phyloP scores from a whole-genome alignment of 2,113 vertebrate species.

The Lynx canadensis region DNA sequence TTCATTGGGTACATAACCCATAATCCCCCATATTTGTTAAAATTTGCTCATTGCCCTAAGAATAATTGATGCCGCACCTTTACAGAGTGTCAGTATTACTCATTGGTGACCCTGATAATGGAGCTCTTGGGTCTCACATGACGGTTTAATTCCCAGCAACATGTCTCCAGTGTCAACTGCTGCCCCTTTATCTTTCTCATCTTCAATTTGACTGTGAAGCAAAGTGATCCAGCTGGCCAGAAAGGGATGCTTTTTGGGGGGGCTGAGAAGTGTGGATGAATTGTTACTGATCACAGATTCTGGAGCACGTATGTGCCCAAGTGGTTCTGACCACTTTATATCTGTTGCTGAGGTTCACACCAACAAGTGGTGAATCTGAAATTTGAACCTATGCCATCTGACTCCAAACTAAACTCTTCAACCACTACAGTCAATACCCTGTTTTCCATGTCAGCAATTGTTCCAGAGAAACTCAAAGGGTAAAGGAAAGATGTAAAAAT shows the following conservation, averaged over 20 bases:
- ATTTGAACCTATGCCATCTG: neutral
- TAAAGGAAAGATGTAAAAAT: neutral
- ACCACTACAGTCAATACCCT: neutral
- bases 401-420: neutral
- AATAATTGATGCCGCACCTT: constrained; percentile 12
- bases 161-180: neutral
- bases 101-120: constrained; percentile 19
- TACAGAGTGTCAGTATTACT: constrained; percentile 32
- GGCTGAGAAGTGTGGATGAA: neutral
- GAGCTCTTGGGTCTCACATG: neutral
- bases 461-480: neutral
- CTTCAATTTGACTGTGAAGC: neutral
- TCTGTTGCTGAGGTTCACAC: neutral
- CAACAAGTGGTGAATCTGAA: neutral
- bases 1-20: neutral
- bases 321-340: neutral
- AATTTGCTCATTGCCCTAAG: neutral
- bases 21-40: neutral
- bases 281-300: neutral
- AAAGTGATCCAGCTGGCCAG: neutral
- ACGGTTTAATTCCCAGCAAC: neutral
- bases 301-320: neutral
- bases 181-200: neutral
- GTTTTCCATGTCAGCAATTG: neutral
- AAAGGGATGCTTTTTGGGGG: neutral